Percentiles rank a stretch among this genome's conserved stretches.
These are phyloP conservation scores for Papilio polyxenes DNA, from an alignment of 1,140 invertebrate genomes.

Conservation along the genomic window DNA sequence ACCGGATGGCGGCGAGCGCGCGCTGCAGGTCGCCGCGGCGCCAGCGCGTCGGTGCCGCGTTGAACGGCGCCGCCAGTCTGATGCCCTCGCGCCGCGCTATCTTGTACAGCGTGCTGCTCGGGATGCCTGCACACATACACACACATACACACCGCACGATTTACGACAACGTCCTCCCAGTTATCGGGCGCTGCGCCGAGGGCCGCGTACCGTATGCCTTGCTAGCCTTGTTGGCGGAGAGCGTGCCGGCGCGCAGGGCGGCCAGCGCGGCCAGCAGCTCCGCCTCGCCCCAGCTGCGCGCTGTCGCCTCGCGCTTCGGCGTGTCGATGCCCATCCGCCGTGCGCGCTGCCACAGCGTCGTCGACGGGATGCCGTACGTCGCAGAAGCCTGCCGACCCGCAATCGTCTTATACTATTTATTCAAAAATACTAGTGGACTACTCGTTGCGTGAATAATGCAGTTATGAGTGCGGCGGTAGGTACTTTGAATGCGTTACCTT, in stretches of 20 bases:
- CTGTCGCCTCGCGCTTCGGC: conserved; percentile 92
- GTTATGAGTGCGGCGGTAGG: no score
- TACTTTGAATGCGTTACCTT: conserved; percentile 81
- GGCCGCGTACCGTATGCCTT: conserved; percentile 88
- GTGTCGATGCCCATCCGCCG: conserved; percentile 93
- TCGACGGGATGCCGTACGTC: conserved; percentile 93
- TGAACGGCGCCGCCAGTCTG: conserved; percentile 91
- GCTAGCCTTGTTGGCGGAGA: conserved; percentile 94
- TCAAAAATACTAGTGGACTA: no score
- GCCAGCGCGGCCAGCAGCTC: conserved; percentile 90
- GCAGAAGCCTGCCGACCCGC: conserved; percentile 80
- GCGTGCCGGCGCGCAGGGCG: conserved; percentile 89
- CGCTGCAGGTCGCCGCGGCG: conserved; percentile 90
- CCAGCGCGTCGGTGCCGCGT: conserved; percentile 94
- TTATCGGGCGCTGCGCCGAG: no score
- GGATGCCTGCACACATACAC: conserved; percentile 82
- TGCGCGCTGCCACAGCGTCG: conserved; percentile 93
- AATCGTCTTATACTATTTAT: no score
- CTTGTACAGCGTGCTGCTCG: conserved; percentile 94
- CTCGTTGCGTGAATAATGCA: no score
- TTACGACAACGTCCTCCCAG: no score
- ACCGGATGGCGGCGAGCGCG: conserved; percentile 90
- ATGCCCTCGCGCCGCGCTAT: conserved; percentile 94
- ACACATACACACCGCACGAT: no score
- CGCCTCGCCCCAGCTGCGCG: conserved; percentile 93